A percentile compares a stretch with the other conserved stretches of the same genome.
Conservation (phyloP, 2,888 invertebrate species). For the Congeria kusceri region DNA sequence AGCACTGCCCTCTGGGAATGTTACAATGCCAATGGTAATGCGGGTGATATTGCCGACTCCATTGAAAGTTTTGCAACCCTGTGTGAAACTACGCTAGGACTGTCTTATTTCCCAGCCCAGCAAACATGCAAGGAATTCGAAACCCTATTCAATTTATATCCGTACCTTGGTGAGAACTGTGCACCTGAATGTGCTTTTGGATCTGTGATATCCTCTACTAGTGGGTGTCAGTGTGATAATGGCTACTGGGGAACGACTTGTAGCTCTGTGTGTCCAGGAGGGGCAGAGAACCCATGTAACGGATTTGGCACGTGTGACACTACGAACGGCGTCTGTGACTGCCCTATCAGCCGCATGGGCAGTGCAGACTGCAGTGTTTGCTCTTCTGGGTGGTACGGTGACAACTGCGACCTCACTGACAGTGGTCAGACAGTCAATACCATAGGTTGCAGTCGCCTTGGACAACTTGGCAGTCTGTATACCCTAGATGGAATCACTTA, state of each 20-base stretch:
- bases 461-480: constrained; percentile 64
- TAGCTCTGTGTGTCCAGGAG: constrained; percentile 72
- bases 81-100: constrained; percentile 60
- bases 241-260: constrained; percentile 72
- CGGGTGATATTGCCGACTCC: constrained; percentile 42
- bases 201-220: constrained; percentile 30
- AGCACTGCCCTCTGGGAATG: constrained; percentile 50
- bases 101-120: constrained; percentile 64
- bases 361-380: constrained; percentile 68
- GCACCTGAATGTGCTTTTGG: constrained; percentile 61
- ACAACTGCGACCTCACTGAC: constrained; percentile 66
- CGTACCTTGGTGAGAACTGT: constrained; percentile 57
- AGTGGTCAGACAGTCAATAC: constrained; percentile 26
- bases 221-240: constrained; percentile 59
- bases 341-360: constrained; percentile 68
- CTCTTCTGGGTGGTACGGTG: constrained; percentile 67
- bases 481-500: constrained; percentile 69
- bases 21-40: constrained; percentile 37
- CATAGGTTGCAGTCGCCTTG: constrained; percentile 41
- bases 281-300: constrained; percentile 65
- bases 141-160: constrained; percentile 46
- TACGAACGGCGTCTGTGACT: constrained; percentile 65
- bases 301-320: constrained; percentile 73
- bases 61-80: constrained; percentile 65
- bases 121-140: constrained; percentile 64